Conservation (phyloP, 1,140 invertebrate genomes). For the Anadara kagoshimensis region DNA sequence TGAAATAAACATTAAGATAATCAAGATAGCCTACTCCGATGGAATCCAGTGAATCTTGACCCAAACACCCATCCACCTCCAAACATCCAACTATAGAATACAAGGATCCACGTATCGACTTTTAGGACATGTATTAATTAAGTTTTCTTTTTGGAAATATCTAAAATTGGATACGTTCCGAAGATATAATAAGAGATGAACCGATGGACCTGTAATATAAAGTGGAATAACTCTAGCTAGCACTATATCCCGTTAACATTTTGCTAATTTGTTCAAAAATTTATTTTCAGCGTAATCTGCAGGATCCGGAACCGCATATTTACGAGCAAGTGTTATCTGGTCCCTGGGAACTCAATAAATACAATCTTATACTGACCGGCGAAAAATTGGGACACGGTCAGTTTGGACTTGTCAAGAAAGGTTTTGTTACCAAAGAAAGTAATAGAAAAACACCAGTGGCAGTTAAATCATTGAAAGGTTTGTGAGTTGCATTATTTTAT, state of each 20-base stretch:
- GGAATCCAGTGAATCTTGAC: too few species aligned
- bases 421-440: constrained; percentile 61
- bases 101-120: too few species aligned
- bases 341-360: constrained; percentile 62
- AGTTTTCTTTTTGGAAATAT: too few species aligned
- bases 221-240: background rate
- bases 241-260: background rate
- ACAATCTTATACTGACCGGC: constrained; percentile 58
- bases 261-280: background rate
- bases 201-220: too few species aligned
- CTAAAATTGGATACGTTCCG: too few species aligned
- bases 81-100: too few species aligned
- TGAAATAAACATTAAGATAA: too few species aligned
- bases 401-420: constrained; percentile 68
- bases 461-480: constrained; percentile 68
- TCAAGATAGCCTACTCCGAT: too few species aligned
- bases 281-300: constrained; percentile 40
- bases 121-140: too few species aligned
- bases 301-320: constrained; percentile 46
- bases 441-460: constrained; percentile 63
- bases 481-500: background rate
- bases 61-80: too few species aligned
- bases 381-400: constrained; percentile 67
- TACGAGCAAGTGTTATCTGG: constrained; percentile 66
- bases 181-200: too few species aligned